A percentile compares a stretch with the other conserved stretches of the same genome.
Evolutionary conservation across 2,113 vertebrate species (phyloP).

Genomic region (Paramisgurnus dabryanus): DNA sequence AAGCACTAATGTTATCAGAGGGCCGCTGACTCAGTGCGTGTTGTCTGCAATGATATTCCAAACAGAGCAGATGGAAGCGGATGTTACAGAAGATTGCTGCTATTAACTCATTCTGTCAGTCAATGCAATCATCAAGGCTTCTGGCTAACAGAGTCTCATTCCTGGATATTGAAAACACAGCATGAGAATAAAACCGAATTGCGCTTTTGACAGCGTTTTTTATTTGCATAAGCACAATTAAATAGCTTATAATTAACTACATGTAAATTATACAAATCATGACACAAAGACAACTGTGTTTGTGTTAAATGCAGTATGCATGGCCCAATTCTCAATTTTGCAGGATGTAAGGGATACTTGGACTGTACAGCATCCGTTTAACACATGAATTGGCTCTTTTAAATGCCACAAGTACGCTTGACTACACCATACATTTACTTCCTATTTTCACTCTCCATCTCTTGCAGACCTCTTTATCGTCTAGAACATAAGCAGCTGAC

Average conservation of each 20-base stretch:
- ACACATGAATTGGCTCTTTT: neutral
- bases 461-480: neutral
- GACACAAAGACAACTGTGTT: no score
- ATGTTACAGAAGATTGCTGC: constrained; percentile 29
- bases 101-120: constrained; percentile 15
- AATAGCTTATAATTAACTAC: no score
- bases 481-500: constrained; percentile 12
- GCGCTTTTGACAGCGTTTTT: no score
- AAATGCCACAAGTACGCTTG: neutral
- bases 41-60: constrained; percentile 32
- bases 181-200: no score
- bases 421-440: neutral
- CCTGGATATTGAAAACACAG: neutral
- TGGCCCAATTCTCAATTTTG: no score
- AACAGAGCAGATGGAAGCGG: constrained; percentile 15
- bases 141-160: neutral
- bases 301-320: no score
- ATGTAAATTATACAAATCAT: no score
- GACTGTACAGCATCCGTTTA: no score
- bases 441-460: neutral
- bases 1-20: constrained; percentile 33
- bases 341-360: no score
- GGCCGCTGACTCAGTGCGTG: constrained; percentile 20
- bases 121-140: constrained; percentile 5
- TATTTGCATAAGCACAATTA: no score